Base-by-base conservation (phyloP, 2,113 vertebrate species). In the Mandrillus leucophaeus region DNA sequence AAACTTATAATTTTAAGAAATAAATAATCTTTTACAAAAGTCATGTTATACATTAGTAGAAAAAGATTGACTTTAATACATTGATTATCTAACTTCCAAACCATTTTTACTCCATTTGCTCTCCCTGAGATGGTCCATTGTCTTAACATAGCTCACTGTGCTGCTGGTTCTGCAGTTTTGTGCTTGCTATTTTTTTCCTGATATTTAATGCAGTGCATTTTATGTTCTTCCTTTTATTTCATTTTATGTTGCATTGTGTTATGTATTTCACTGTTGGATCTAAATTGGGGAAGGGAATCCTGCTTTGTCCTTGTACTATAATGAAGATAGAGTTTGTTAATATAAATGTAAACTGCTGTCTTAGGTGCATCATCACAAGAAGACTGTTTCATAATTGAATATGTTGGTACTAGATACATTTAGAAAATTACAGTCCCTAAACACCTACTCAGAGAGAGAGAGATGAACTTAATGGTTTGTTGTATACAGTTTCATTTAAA, bases 341-440 rank as follows among this genome's bases (percentile, higher is more conserved):
- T 98, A 79, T 30, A 57, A 93, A 57, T 98, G 85, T 97, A 90
- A 98, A 96, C 95, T 97, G 92, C 98, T 96, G 3, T 96, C 95
- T 98, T 98, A 98, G 98, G 98, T 98, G 70, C 97, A 96, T 96
- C 97, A 92, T 97, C 97, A 84, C 64, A 88, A 90, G 94, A 92
- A 95, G 68, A 96, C 50, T 66, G 1, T 94, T 98, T 98, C 96
- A 73, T 98, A 98, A 96, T 55, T 97, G 97, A 76, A 38, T 98
- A 50, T 97, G 95, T 98, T 94, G 96, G 90, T 98, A 97, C 80
- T 85, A 43, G 66, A 96, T 96, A 76, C 96, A 97, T 98, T 98
- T 97, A 85, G 95, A 97, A 96, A 98, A 98, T 98, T 95, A 98
- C 93, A 96, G 96, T 96, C 97, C 93, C 98, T 98, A 93, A 98